phyloP scores from a whole-genome alignment of 2,113 vertebrate species.

The Galbula dea region DNA sequence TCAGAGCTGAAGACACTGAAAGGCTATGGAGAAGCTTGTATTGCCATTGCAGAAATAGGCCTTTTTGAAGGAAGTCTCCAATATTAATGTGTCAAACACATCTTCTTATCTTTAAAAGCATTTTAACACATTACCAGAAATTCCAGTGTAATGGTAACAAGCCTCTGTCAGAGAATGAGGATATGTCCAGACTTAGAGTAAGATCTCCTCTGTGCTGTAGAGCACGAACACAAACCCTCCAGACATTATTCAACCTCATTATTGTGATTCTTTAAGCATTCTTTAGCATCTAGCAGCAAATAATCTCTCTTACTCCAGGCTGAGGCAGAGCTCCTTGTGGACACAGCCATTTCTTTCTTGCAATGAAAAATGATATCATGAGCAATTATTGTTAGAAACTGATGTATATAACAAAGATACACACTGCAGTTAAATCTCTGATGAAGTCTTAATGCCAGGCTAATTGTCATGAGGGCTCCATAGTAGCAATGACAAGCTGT shows the following conservation, averaged over 20 bases:
- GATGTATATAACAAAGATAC: background rate
- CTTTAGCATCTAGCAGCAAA: background rate
- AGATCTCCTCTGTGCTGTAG: background rate
- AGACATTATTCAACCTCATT: background rate
- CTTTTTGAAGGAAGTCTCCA: background rate
- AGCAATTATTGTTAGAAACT: background rate
- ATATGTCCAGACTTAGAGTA: background rate
- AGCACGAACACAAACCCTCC: background rate
- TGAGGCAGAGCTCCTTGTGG: background rate
- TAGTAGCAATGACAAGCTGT: background rate
- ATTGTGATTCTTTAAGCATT: background rate
- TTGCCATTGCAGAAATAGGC: background rate
- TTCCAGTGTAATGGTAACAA: background rate
- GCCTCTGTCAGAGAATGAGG: background rate
- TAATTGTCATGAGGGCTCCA: background rate
- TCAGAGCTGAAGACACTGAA: background rate
- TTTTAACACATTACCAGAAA: background rate
- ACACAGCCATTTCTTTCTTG: background rate
- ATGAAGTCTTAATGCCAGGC: background rate
- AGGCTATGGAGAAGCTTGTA: background rate
- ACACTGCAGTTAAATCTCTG: background rate
- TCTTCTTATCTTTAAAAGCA: background rate
- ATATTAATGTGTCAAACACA: background rate
- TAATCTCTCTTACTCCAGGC: background rate
- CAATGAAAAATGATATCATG: background rate